phyloP scores from a whole-genome alignment of 23 tunicate genomes.

The Ascidia mentula region DNA sequence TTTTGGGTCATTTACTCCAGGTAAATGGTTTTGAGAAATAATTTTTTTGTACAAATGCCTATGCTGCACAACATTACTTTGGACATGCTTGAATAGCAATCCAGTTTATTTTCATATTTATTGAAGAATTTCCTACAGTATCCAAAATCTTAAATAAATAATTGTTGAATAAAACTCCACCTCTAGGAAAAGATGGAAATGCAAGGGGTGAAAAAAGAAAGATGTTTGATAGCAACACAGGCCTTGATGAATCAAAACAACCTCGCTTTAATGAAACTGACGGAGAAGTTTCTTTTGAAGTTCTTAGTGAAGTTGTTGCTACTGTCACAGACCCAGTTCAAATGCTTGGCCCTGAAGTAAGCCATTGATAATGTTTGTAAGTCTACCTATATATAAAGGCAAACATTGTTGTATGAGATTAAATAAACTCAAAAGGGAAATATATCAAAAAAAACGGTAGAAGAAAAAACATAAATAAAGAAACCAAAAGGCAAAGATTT shows the following conservation, averaged over 20 bases:
- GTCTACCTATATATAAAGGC: too few relatives aligned
- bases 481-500: not conserved
- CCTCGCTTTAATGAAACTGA: not conserved
- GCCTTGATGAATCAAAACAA: conserved; percentile 18
- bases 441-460: too few relatives aligned
- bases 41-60: not conserved
- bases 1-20: not conserved
- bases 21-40: not conserved
- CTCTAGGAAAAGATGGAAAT: not conserved
- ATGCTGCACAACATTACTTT: not conserved
- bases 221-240: conserved; percentile 11
- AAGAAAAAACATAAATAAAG: not conserved
- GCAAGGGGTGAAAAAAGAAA: conserved; percentile 47
- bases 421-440: too few relatives aligned
- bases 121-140: too few relatives aligned
- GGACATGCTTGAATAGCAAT: too few relatives aligned
- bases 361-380: not conserved
- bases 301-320: conserved; percentile 79
- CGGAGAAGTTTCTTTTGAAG: conserved; percentile 58
- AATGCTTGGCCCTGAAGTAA: conserved; percentile 87
- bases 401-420: too few relatives aligned
- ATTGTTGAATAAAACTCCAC: too few relatives aligned
- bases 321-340: conserved; percentile 79
- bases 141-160: too few relatives aligned
- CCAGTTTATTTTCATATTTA: too few relatives aligned